Conservation (phyloP, 2,888 invertebrate genomes). For the Kryphioiulus occultus region DNA sequence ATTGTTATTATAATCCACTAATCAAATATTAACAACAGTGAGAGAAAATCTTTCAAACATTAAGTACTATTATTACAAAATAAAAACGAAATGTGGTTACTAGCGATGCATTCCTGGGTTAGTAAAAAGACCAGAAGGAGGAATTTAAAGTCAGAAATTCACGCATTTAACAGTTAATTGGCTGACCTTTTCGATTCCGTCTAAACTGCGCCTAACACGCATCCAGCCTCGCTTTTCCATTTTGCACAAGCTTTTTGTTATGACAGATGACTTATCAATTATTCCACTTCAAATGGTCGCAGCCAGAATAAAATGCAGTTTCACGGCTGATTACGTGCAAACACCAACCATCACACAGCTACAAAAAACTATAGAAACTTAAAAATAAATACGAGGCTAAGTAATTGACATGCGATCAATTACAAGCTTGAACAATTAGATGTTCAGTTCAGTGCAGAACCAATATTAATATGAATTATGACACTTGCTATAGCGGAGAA, state of each 20-base stretch:
- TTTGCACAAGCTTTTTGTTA: constrained; percentile 33
- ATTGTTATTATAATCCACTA: background rate
- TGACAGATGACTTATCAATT: background rate
- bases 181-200: constrained; percentile 46
- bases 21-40: background rate
- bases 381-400: constrained; percentile 9
- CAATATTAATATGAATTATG: background rate
- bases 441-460: background rate
- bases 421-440: background rate
- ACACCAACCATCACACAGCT: constrained; percentile 44
- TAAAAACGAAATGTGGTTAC: background rate
- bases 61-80: background rate
- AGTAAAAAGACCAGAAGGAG: constrained; percentile 24
- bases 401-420: constrained; percentile 17
- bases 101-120: background rate
- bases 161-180: constrained; percentile 25
- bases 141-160: background rate
- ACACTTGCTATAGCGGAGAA: background rate
- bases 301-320: constrained; percentile 41
- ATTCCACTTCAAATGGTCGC: constrained; percentile 42
- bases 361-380: constrained; percentile 43
- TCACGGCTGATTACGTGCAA: constrained; percentile 43
- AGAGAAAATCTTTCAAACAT: background rate
- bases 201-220: constrained; percentile 46
- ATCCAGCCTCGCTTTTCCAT: constrained; percentile 44